phyloP scores from a whole-genome alignment of 2,113 vertebrate genomes.

The Oncorhynchus tshawytscha region DNA sequence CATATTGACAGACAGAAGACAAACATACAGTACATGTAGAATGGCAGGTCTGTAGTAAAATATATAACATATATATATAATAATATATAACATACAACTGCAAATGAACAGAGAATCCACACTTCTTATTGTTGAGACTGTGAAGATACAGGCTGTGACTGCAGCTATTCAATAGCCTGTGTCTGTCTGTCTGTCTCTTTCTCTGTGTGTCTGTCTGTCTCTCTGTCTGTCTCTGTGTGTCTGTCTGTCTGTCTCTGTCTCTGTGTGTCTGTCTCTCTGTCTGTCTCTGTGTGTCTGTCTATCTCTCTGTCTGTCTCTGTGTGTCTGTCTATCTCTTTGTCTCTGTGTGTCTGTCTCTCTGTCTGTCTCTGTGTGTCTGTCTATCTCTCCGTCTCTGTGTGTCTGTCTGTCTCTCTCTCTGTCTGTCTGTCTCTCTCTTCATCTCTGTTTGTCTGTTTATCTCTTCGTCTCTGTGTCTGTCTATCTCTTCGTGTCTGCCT shows the following conservation, averaged over 20 bases:
- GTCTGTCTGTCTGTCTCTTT: background rate
- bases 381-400: background rate
- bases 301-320: background rate
- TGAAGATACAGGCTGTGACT: too few relatives aligned
- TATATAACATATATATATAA: too few relatives aligned
- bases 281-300: background rate
- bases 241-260: background rate
- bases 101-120: too few relatives aligned
- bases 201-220: background rate
- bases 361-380: background rate
- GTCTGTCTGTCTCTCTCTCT: too few relatives aligned
- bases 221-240: conserved; percentile 5
- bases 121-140: too few relatives aligned
- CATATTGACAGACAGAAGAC: background rate
- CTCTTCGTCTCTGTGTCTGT: background rate
- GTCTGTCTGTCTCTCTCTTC: too few relatives aligned
- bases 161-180: background rate
- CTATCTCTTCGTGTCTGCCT: too few relatives aligned
- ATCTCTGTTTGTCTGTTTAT: background rate
- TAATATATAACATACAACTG: too few relatives aligned
- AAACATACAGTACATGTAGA: too few relatives aligned
- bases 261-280: background rate
- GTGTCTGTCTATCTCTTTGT: background rate
- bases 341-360: background rate
- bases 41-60: too few relatives aligned